Evolutionary conservation across 2,113 vertebrate species (phyloP).

Genomic region (Dunckerocampus dactyliophorus): DNA sequence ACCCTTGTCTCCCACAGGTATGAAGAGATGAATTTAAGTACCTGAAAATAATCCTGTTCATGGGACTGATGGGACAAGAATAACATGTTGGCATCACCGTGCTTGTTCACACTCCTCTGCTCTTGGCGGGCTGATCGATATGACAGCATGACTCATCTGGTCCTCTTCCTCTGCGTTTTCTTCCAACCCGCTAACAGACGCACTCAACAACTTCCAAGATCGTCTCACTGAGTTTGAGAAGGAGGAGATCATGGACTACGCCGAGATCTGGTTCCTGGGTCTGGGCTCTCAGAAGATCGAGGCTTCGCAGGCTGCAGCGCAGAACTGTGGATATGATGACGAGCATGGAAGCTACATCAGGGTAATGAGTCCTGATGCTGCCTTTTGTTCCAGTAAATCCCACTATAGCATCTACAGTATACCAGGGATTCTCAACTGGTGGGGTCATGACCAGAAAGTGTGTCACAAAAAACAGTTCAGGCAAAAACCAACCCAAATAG

Average conservation of each 20-base stretch:
- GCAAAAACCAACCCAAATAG: too few relatives aligned
- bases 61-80: constrained; percentile 21
- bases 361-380: constrained; percentile 60
- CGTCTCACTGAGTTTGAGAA: constrained; percentile 84
- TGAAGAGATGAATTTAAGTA: not conserved
- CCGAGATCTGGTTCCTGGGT: constrained; percentile 90
- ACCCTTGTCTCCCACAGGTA: constrained; percentile 86
- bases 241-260: constrained; percentile 86
- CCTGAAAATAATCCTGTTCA: not conserved
- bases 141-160: constrained; percentile 33
- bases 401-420: not conserved
- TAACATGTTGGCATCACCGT: constrained; percentile 17
- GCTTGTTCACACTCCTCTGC: constrained; percentile 30
- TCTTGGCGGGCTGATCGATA: constrained; percentile 25
- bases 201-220: constrained; percentile 83
- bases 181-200: constrained; percentile 71
- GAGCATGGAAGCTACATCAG: constrained; percentile 88
- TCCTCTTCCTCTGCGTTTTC: constrained; percentile 43
- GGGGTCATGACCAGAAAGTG: too few relatives aligned
- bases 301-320: constrained; percentile 71
- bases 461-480: too few relatives aligned
- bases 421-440: not conserved
- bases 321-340: constrained; percentile 85
- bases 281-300: constrained; percentile 85
- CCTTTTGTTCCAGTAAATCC: not conserved